Evolutionary conservation across 2,888 invertebrate species (phyloP).

Genomic region (Xanthorhoe spadicearia): DNA sequence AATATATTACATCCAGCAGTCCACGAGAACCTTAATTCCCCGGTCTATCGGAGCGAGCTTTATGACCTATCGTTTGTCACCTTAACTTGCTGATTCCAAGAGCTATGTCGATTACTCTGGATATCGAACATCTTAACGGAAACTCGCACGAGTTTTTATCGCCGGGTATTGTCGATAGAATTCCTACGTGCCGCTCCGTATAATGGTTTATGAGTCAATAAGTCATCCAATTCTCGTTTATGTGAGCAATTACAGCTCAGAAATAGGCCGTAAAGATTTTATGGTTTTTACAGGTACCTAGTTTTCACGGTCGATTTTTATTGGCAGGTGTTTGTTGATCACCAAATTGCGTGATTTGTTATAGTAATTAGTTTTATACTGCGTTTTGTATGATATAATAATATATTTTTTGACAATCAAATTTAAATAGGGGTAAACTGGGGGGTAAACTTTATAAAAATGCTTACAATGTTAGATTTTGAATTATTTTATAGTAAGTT

Average conservation of each 20-base stretch:
- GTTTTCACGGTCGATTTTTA: neutral
- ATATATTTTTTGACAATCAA: too few species aligned
- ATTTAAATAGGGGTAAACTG: too few species aligned
- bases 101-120: neutral
- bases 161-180: constrained; percentile 16
- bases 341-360: neutral
- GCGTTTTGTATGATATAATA: too few species aligned
- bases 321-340: neutral
- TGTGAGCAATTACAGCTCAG: constrained; percentile 14
- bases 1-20: too few species aligned
- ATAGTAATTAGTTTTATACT: too few species aligned
- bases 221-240: constrained; percentile 22
- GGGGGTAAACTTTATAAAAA: too few species aligned
- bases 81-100: too few species aligned
- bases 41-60: too few species aligned
- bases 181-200: constrained; percentile 34
- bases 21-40: too few species aligned
- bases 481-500: too few species aligned
- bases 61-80: too few species aligned
- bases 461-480: too few species aligned
- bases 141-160: neutral
- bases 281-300: constrained; percentile 9
- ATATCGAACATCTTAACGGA: neutral
- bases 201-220: constrained; percentile 33
- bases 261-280: constrained; percentile 17